Base-by-base conservation (phyloP, 2,888 invertebrate species). In the Magallana nippona region DNA sequence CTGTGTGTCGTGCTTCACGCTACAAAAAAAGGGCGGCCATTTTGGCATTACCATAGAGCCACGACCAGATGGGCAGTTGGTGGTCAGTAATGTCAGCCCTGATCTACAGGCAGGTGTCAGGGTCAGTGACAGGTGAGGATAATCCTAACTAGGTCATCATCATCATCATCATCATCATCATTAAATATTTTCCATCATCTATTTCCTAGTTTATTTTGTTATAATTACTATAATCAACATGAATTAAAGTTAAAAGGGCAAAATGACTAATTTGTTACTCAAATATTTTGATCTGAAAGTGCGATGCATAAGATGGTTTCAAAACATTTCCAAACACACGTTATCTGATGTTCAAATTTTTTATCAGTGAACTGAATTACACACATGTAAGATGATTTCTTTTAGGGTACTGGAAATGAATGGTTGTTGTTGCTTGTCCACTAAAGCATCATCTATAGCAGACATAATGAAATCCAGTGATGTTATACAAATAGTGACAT, bases 401-500 rank as follows among this genome's bases (percentile, higher is more conserved):
- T 85, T 86, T 78, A 91, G 91, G 63, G 84, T 91, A 15, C 78
- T 90, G 19, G 91, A 91, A 62, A 83, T 91, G 15, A 90, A 91
- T 87, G 90, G 90, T 11, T 85, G 86, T 60, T 56, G 32, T 79
- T 79, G 79, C 56, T 79, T 79, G 10, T 56, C 56, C 17, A 8
- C 10, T 13, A 55, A 79, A 79, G 22, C 56, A 57, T 56, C 57
- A 57, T 13, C 27, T 13, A 27, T 79, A 17, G 57, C 56, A 57
- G 79, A 82, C n/a, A 82, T 82, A 44, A 77, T 82, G 80, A 81
- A 80, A 71, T 62, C 79, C 55, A 84, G 63, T n/a, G 44, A 81
- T n/a, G 77, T 71, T 80, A 57, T 81, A 60, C 63, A 63, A n/a
- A 60, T 82, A 19, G 81, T 81, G 3, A 62, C 62, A 79, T 79